These are phyloP conservation scores for Tribolium castaneum DNA, from an alignment of 1,140 invertebrate species.

Conservation along the genomic window DNA sequence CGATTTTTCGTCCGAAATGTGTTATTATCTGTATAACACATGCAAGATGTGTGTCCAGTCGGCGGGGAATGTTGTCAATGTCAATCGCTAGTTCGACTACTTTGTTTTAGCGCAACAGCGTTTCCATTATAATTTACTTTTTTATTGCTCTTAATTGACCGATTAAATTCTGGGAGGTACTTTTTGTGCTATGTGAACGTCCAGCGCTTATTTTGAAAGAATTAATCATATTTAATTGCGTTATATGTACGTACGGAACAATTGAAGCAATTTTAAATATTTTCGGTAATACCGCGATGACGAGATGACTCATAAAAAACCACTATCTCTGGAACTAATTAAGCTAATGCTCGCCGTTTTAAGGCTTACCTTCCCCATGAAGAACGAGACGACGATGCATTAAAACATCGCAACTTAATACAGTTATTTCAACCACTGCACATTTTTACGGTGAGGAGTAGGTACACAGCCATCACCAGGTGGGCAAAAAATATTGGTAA, in stretches of 20 bases:
- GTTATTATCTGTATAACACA: constrained; percentile 1
- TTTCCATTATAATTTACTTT: constrained; percentile 44
- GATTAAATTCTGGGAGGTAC: constrained; percentile 52
- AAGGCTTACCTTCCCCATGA: constrained; percentile 14
- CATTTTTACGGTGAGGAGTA: not conserved
- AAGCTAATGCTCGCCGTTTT: not conserved
- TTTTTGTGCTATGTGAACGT: constrained; percentile 43
- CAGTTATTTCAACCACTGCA: constrained; percentile 20
- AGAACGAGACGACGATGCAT: constrained; percentile 10
- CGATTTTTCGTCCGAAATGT: constrained; percentile 7
- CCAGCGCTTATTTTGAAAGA: constrained; percentile 40
- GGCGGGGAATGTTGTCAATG: constrained; percentile 46
- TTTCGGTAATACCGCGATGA: constrained; percentile 17
- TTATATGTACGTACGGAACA: constrained; percentile 32
- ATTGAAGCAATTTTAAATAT: constrained; percentile 35
- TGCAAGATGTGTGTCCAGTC: constrained; percentile 19
- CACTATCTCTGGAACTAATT: constrained; percentile 28
- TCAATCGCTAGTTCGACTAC: constrained; percentile 45
- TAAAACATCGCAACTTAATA: constrained; percentile 15
- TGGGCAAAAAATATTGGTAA: constrained; percentile 8
- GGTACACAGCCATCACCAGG: not conserved
- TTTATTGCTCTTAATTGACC: constrained; percentile 48
- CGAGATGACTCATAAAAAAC: constrained; percentile 24
- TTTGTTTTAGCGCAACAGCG: constrained; percentile 45
- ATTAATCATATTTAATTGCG: constrained; percentile 48